phyloP scores from a whole-genome alignment of 64 coral and sea anemone species.

The Stichodactyla helianthus region DNA sequence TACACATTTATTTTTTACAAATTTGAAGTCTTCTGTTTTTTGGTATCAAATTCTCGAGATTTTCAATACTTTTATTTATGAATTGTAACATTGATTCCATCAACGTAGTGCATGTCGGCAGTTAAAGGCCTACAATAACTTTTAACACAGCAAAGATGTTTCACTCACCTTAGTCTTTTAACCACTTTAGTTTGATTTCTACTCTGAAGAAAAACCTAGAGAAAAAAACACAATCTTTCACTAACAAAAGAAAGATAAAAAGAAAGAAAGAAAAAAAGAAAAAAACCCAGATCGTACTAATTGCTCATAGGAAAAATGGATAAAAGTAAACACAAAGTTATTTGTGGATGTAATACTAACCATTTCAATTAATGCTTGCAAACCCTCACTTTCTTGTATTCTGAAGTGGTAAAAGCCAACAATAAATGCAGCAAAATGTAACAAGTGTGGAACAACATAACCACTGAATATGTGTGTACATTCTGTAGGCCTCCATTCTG shows the following conservation, averaged over 20 bases:
- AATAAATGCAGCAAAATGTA: constrained; percentile 76
- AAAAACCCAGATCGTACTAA: background rate
- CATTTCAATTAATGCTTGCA: constrained; percentile 79
- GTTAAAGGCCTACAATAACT: no score
- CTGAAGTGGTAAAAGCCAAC: constrained; percentile 74
- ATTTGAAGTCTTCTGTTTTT: no score
- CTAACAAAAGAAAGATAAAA: background rate
- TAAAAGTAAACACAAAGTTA: no score
- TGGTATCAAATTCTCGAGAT: no score
- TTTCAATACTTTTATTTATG: no score
- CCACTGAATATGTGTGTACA: constrained; percentile 80
- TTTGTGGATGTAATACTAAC: background rate
- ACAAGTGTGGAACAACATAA: constrained; percentile 66
- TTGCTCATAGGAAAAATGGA: no score
- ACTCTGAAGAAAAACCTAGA: constrained; percentile 77
- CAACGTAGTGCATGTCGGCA: no score
- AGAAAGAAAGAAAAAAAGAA: background rate
- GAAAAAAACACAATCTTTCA: background rate
- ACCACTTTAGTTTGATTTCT: constrained; percentile 58
- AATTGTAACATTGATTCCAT: no score
- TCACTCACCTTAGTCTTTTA: constrained; percentile 52
- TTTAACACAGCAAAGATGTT: no score
- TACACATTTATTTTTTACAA: no score
- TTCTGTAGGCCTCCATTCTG: constrained; percentile 63
- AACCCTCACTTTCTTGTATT: constrained; percentile 78